Conservation (phyloP, 1,140 invertebrate genomes). For the Dolichoris vasculosae region DNA sequence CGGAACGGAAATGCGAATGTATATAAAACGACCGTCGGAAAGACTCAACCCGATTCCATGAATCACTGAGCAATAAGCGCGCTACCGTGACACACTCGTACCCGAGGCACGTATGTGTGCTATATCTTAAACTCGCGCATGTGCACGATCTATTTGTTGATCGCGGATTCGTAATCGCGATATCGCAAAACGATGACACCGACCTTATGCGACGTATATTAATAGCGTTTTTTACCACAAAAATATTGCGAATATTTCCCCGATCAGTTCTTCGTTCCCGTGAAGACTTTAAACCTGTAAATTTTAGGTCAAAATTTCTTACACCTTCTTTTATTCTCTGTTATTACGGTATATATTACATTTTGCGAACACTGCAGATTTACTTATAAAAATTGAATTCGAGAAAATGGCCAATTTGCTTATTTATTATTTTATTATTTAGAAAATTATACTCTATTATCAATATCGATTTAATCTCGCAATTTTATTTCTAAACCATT, state of each 20-base stretch:
- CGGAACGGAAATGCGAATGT: background rate
- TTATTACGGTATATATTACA: background rate
- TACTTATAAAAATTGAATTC: too few relatives aligned
- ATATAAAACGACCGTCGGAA: constrained; percentile 11
- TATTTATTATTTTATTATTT: too few relatives aligned
- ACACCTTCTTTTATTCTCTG: too few relatives aligned
- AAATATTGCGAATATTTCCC: too few relatives aligned
- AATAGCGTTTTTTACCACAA: too few relatives aligned
- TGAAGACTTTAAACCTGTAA: background rate
- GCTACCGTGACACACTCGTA: background rate
- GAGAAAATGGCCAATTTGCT: too few relatives aligned
- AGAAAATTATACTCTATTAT: too few relatives aligned
- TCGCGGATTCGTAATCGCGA: background rate
- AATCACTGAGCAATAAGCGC: constrained; percentile 31
- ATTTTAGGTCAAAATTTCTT: background rate
- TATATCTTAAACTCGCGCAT: background rate
- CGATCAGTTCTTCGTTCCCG: too few relatives aligned
- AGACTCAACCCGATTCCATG: constrained; percentile 35
- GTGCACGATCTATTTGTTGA: constrained; percentile 21
- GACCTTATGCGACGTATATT: background rate
- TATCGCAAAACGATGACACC: background rate
- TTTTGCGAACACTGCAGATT: too few relatives aligned
- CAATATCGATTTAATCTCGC: too few relatives aligned
- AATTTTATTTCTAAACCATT: too few relatives aligned
- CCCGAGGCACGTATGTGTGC: background rate